Conservation (phyloP, 2,888 invertebrate genomes). For the Metallyticus violacea region DNA sequence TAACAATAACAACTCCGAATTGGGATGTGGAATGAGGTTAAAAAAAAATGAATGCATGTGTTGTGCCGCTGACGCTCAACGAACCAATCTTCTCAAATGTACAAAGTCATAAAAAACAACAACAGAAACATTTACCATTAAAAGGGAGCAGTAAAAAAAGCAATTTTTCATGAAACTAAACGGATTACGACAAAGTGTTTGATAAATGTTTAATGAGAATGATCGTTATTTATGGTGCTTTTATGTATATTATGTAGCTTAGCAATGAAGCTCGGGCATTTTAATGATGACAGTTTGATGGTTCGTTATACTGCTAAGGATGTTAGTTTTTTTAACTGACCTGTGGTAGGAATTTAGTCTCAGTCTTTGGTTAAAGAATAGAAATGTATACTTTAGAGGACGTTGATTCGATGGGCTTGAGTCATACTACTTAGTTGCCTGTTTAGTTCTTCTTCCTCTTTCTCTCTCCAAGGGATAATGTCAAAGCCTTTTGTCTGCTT, state of each 20-base stretch:
- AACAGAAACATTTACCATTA: background rate
- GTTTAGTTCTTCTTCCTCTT: no score
- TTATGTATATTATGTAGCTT: background rate
- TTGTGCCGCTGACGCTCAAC: background rate
- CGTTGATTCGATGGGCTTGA: no score
- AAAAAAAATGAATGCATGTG: background rate
- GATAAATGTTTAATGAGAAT: background rate
- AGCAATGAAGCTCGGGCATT: background rate
- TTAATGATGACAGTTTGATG: background rate
- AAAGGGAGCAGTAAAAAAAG: background rate
- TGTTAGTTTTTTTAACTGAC: no score
- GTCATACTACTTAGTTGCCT: no score
- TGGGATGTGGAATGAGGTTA: background rate
- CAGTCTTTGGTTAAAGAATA: no score
- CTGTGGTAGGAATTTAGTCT: no score
- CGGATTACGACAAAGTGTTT: background rate
- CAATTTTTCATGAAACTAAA: background rate
- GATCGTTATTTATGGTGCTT: background rate
- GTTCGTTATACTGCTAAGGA: no score
- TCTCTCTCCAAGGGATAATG: no score
- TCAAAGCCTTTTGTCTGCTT: no score
- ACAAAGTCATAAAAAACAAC: background rate
- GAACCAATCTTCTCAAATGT: background rate
- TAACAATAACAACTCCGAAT: background rate
- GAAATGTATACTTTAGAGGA: no score